Evolutionary conservation across 2,888 invertebrate genomes (phyloP).

Genomic region (Agonopterix subpropinquella): DNA sequence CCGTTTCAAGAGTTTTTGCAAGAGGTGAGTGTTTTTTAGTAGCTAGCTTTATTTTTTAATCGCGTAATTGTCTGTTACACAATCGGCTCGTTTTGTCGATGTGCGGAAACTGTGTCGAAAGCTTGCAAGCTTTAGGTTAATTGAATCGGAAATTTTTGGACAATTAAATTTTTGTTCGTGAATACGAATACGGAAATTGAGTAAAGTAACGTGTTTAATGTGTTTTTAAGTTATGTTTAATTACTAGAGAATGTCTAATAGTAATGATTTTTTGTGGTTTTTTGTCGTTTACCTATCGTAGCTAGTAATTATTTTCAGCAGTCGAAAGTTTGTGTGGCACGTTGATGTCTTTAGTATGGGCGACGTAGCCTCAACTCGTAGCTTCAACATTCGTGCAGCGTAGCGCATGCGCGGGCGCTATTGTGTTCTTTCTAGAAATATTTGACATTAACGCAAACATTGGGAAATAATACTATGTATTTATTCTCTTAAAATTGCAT

Average conservation of each 20-base stretch:
- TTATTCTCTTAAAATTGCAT: no score
- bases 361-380: not conserved
- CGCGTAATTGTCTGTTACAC: conserved; percentile 51
- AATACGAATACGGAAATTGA: conserved; percentile 2
- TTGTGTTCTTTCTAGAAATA: no score
- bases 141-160: not conserved
- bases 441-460: no score
- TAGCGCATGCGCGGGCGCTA: no score
- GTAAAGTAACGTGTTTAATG: conserved; percentile 1
- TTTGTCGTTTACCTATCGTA: not conserved
- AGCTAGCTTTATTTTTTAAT: conserved; percentile 49
- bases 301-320: not conserved
- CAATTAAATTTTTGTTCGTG: conserved; percentile 16
- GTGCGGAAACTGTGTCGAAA: conserved; percentile 34
- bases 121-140: conserved; percentile 16
- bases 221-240: not conserved
- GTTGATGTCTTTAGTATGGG: conserved; percentile 63
- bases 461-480: no score
- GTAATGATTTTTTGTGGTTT: no score
- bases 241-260: no score
- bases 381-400: not conserved
- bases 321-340: conserved; percentile 15
- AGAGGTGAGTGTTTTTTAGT: conserved; percentile 55
- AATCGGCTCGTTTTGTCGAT: conserved; percentile 37
- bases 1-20: conserved; percentile 48